Conservation (phyloP, 2,797 vertebrate species). For the Kryptopterus vitreolus region DNA sequence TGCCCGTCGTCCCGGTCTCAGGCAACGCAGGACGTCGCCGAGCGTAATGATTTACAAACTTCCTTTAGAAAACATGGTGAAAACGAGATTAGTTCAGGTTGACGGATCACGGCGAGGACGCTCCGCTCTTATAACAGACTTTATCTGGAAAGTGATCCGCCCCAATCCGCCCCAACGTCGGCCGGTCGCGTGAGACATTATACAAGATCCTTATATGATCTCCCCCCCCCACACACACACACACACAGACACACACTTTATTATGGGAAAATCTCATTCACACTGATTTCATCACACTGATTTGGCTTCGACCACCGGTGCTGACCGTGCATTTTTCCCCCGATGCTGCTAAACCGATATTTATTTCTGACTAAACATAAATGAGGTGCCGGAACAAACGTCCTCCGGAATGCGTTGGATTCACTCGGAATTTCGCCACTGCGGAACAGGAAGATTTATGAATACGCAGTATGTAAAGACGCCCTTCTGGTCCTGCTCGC, state of each 20-base stretch:
- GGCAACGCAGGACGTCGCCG: conserved; percentile 17
- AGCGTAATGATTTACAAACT: conserved; percentile 36
- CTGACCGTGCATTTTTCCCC: conserved; percentile 25
- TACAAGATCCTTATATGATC: background rate
- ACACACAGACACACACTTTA: no score
- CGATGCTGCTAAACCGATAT: conserved; percentile 9
- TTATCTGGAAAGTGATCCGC: conserved; percentile 8
- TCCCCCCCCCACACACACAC: no score
- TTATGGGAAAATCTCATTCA: no score
- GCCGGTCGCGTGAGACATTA: background rate
- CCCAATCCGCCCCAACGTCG: background rate
- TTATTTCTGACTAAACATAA: conserved; percentile 13
- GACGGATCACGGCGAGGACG: conserved; percentile 12
- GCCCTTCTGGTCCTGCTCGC: background rate
- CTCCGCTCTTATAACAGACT: conserved; percentile 10
- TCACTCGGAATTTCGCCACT: background rate
- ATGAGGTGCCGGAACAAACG: background rate
- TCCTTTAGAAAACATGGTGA: conserved; percentile 35
- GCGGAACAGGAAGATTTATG: background rate
- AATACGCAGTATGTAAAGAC: background rate
- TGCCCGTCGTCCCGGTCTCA: conserved; percentile 20
- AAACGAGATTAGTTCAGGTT: conserved; percentile 31
- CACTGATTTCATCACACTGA: no score
- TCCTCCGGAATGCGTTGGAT: background rate
- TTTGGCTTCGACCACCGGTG: no score